Conservation (phyloP, 2,797 vertebrate genomes). For the Sciurus vulgaris region DNA sequence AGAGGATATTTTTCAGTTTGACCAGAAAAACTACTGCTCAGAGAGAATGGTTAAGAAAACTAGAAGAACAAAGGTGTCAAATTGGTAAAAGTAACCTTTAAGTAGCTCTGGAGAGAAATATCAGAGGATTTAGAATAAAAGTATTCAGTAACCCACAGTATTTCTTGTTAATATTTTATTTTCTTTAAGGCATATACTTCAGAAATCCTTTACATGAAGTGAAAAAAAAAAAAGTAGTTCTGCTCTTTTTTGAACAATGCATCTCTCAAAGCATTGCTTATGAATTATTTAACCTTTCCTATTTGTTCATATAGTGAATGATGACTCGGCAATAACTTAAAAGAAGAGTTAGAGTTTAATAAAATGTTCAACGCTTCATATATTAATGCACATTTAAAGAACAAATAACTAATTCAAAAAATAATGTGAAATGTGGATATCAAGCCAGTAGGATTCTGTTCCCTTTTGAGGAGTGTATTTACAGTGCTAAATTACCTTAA, state of each 20-base stretch:
- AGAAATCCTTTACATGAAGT: conserved; percentile 18
- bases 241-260: conserved; percentile 61
- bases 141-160: conserved; percentile 55
- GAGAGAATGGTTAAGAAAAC: conserved; percentile 52
- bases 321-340: conserved; percentile 66
- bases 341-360: conserved; percentile 75
- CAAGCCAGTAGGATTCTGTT: conserved; percentile 63
- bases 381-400: conserved; percentile 72
- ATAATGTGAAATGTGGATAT: conserved; percentile 35
- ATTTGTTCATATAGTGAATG: conserved; percentile 63
- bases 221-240: conserved; percentile 71
- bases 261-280: conserved; percentile 54
- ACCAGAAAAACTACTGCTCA: background rate
- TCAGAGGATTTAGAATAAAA: conserved; percentile 64
- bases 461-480: conserved; percentile 69
- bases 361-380: conserved; percentile 69
- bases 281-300: conserved; percentile 80
- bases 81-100: background rate
- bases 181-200: conserved; percentile 75
- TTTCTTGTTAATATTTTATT: conserved; percentile 72
- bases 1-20: background rate
- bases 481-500: conserved; percentile 75
- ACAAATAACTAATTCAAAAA: conserved; percentile 63
- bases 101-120: conserved; percentile 12
- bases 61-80: conserved; percentile 22